Evolutionary conservation across 2,113 vertebrate species (phyloP).

Genomic region (western clawed frog (Xenopus tropicalis)): DNA sequence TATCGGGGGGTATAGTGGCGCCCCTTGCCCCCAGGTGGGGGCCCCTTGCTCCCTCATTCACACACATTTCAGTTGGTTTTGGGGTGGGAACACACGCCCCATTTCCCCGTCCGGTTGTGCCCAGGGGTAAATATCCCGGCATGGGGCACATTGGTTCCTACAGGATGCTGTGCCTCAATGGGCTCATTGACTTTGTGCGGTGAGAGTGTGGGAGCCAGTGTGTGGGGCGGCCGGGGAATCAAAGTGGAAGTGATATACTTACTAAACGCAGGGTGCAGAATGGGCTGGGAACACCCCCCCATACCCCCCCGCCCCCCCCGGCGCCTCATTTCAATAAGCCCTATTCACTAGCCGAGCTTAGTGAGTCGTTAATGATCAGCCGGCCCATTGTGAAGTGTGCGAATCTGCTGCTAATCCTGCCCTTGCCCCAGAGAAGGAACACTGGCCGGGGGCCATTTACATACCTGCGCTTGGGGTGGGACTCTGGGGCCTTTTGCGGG

Average conservation of each 20-base stretch:
- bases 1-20: too few species aligned
- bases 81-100: constrained; percentile 24
- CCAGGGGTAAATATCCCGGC: constrained; percentile 1
- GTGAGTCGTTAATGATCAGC: constrained; percentile 21
- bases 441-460: neutral
- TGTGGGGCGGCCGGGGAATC: neutral
- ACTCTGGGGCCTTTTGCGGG: neutral
- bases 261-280: neutral
- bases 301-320: neutral
- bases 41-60: neutral
- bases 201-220: neutral
- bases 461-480: neutral
- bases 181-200: neutral
- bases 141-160: constrained; percentile 9
- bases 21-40: too few species aligned
- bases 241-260: constrained; percentile 31
- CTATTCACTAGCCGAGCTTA: constrained; percentile 6
- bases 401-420: neutral
- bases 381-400: neutral
- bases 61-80: constrained; percentile 53
- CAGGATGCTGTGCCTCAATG: constrained; percentile 16
- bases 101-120: neutral
- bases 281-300: neutral
- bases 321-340: neutral
- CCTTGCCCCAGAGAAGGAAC: neutral